phyloP scores from a whole-genome alignment of 2,888 invertebrate genomes.

The Rhimphoctona megacephalus region DNA sequence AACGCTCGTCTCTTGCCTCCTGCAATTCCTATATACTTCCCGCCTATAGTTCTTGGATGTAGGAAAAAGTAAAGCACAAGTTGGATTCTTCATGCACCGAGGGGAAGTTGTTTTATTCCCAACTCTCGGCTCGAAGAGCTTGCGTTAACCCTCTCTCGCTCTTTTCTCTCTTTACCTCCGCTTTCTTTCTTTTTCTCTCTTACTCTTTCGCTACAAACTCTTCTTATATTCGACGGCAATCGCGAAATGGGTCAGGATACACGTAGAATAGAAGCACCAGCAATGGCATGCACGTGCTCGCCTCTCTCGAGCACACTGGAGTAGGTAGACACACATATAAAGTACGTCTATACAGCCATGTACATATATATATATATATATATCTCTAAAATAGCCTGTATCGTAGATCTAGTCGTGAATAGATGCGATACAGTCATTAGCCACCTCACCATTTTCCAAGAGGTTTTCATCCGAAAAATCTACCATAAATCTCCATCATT shows the following conservation, averaged over 20 bases:
- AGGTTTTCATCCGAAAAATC: not conserved
- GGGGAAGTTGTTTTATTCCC: constrained; percentile 49
- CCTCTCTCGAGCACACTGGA: constrained; percentile 33
- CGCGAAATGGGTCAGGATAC: constrained; percentile 81
- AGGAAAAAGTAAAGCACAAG: constrained; percentile 41
- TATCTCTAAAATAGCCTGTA: not conserved
- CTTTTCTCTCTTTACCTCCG: constrained; percentile 30
- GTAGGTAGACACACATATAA: constrained; percentile 35
- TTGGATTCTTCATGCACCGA: constrained; percentile 47
- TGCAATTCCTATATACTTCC: constrained; percentile 38
- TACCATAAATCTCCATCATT: not conserved
- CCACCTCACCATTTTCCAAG: not conserved
- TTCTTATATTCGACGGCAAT: constrained; percentile 68
- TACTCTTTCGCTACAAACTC: constrained; percentile 49
- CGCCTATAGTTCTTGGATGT: constrained; percentile 32
- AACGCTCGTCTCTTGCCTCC: constrained; percentile 14
- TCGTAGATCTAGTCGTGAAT: constrained; percentile 9
- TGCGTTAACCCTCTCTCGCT: constrained; percentile 47
- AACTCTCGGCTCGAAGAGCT: constrained; percentile 42
- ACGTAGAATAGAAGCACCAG: constrained; percentile 57
- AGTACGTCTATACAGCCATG: not conserved
- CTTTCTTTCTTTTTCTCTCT: constrained; percentile 47
- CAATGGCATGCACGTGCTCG: constrained; percentile 55
- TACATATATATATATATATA: not conserved
- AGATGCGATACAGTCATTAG: constrained; percentile 34